These are phyloP conservation scores for Nycticebus coucang DNA, from an alignment of 2,113 vertebrate species.

Conservation along the genomic window DNA sequence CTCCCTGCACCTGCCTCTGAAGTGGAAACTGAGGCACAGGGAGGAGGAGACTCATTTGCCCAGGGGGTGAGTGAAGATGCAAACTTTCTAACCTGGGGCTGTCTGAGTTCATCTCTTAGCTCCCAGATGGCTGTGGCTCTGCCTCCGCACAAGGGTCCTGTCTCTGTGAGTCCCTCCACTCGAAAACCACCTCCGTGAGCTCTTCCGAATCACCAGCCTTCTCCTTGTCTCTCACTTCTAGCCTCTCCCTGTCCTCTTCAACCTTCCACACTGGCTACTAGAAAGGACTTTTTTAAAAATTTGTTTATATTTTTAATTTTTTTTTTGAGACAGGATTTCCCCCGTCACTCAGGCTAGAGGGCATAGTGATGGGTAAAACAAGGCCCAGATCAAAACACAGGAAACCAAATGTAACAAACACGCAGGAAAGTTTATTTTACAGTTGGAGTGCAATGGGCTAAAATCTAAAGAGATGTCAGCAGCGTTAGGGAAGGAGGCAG, in stretches of 20 bases:
- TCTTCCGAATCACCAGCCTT: background rate
- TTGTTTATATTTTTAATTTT: too few relatives aligned
- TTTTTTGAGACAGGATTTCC: too few relatives aligned
- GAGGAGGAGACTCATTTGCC: background rate
- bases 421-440: too few relatives aligned
- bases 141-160: background rate
- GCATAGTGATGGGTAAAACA: too few relatives aligned
- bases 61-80: too few relatives aligned
- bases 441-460: too few relatives aligned
- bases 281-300: background rate
- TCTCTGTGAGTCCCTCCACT: background rate
- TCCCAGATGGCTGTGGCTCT: background rate
- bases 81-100: background rate
- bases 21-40: background rate
- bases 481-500: too few relatives aligned
- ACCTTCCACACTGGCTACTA: too few relatives aligned
- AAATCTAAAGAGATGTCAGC: too few relatives aligned
- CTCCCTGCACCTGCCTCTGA: background rate
- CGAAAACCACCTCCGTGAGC: background rate
- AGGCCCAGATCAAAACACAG: too few relatives aligned
- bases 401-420: too few relatives aligned
- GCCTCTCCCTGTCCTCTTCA: rapidly evolving
- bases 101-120: background rate
- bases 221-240: rapidly evolving
- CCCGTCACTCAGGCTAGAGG: too few relatives aligned